phyloP scores from a whole-genome alignment of 30 jellyfish, hydroid and myxozoan species.

The Turritopsis rubra region DNA sequence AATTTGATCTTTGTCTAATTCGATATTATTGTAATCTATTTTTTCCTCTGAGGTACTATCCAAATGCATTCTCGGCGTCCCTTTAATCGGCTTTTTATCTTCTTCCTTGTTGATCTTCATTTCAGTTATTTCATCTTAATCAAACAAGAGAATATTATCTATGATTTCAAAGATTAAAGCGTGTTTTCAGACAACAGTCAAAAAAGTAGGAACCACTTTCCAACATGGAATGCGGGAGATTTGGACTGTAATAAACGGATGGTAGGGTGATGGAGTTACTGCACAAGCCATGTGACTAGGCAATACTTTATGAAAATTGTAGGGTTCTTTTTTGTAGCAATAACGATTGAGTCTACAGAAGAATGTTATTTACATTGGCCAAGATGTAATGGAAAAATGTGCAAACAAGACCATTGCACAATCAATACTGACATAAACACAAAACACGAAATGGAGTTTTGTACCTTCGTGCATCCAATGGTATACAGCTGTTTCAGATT shows the following conservation, averaged over 20 bases:
- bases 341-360: no score
- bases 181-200: no score
- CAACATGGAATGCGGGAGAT: no score
- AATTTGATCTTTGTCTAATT: neutral
- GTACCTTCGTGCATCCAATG: neutral
- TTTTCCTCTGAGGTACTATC: neutral
- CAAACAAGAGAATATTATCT: no score
- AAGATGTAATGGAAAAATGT: neutral
- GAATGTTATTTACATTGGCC: no score
- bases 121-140: neutral
- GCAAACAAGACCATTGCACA: neutral
- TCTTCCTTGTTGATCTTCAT: neutral
- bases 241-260: no score
- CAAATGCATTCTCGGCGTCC: neutral
- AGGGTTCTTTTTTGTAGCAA: no score
- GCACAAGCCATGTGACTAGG: no score
- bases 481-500: neutral
- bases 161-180: no score
- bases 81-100: neutral
- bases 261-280: no score
- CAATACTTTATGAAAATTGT: no score
- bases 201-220: no score
- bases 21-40: neutral
- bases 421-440: neutral
- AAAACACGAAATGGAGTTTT: neutral